Evolutionary conservation across 92 coral and sea anemone genomes (phyloP).

Genomic region (Palythoa grandiflora): DNA sequence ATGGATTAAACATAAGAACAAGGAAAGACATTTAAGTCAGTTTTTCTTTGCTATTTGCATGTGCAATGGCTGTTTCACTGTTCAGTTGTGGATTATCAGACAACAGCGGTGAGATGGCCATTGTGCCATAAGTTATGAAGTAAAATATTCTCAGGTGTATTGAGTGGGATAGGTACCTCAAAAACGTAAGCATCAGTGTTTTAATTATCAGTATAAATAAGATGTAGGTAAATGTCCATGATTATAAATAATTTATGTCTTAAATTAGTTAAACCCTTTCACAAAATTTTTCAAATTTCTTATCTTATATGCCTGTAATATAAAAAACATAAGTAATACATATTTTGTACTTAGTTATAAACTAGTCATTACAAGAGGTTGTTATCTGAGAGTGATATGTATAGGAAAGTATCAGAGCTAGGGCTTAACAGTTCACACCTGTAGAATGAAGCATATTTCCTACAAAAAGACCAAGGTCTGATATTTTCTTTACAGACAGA

Average conservation of each 20-base stretch:
- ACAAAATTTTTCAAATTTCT: background rate
- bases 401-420: background rate
- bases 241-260: background rate
- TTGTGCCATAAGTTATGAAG: background rate
- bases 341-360: background rate
- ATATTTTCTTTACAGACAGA: background rate
- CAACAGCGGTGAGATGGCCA: constrained; percentile 5
- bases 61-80: constrained; percentile 3
- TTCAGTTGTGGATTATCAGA: constrained; percentile 1
- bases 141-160: background rate
- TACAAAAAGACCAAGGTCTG: background rate
- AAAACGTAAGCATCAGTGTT: background rate
- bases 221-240: background rate
- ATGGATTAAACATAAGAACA: no score
- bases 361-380: constrained; percentile 2
- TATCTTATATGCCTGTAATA: background rate
- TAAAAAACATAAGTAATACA: background rate
- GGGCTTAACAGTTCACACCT: background rate
- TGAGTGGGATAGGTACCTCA: background rate
- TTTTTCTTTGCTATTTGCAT: constrained; percentile 2
- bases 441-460: background rate
- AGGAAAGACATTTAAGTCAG: background rate
- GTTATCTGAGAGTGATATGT: constrained; percentile 2
- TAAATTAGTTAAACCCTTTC: background rate
- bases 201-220: background rate